phyloP scores from a whole-genome alignment of 2,888 invertebrate genomes.

The Oxyteleia sp. region DNA sequence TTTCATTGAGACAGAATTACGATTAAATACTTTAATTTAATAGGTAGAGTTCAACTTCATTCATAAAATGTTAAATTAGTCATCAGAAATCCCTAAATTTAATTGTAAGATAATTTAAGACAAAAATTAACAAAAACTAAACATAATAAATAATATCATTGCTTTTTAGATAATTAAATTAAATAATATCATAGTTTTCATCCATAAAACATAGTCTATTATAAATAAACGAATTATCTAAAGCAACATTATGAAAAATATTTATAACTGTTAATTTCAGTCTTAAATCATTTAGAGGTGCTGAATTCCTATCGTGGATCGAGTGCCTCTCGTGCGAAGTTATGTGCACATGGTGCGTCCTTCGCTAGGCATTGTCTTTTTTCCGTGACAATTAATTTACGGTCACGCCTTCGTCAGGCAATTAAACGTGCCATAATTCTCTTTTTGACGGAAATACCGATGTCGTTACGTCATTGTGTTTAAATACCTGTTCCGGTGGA shows the following conservation, averaged over 20 bases:
- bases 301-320: slow-evolving; percentile 44
- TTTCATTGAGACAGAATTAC: too few species aligned
- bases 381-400: slow-evolving; percentile 59
- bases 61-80: too few species aligned
- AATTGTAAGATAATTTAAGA: too few species aligned
- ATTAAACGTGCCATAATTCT: slow-evolving; percentile 51
- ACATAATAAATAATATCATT: too few species aligned
- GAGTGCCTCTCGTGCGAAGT: slow-evolving; percentile 18
- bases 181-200: too few species aligned
- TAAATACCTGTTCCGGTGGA: slow-evolving; percentile 89
- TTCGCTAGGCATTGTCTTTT: slow-evolving; percentile 47
- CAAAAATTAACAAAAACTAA: too few species aligned
- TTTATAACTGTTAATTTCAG: slow-evolving; percentile 7
- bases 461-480: slow-evolving; percentile 34
- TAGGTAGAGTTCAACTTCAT: too few species aligned
- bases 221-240: too few species aligned
- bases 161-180: too few species aligned
- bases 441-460: slow-evolving; percentile 58
- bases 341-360: slow-evolving; percentile 33
- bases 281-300: slow-evolving; percentile 12
- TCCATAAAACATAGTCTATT: too few species aligned
- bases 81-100: too few species aligned
- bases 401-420: slow-evolving; percentile 39
- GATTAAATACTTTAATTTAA: too few species aligned
- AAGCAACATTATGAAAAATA: not conserved